Evolutionary conservation across 2,113 vertebrate genomes (phyloP).

Genomic region (Setophaga coronata): DNA sequence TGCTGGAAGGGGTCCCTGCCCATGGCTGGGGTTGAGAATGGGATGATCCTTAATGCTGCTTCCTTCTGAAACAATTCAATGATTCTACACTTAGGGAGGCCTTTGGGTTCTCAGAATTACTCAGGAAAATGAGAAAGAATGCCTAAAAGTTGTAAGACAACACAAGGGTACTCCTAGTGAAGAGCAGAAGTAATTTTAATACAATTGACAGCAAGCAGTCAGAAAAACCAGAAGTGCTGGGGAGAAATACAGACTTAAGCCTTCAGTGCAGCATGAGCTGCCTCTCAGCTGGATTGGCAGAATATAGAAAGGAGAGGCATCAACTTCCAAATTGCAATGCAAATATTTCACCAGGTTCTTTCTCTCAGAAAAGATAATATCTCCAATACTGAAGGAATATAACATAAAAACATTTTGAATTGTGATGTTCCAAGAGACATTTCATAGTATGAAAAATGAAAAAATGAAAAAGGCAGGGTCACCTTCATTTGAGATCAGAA

Average conservation of each 20-base stretch:
- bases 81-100: not conserved
- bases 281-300: not conserved
- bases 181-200: not conserved
- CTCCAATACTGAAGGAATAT: not conserved
- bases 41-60: not conserved
- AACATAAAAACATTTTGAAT: not conserved
- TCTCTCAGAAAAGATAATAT: not conserved
- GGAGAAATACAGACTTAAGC: not conserved
- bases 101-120: not conserved
- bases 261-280: not conserved
- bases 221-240: not conserved
- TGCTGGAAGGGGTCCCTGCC: not conserved
- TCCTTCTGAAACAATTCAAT: not conserved
- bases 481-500: not conserved
- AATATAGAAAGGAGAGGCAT: not conserved
- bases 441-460: not conserved
- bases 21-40: not conserved
- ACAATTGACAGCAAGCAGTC: not conserved
- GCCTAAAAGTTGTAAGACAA: not conserved
- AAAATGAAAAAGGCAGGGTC: not conserved
- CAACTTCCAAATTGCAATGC: not conserved
- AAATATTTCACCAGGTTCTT: conserved; percentile 20
- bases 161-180: not conserved
- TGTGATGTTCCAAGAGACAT: not conserved
- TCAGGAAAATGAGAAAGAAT: not conserved